phyloP scores from a whole-genome alignment of 1,140 invertebrate species.

The Drosophila chauvacae region DNA sequence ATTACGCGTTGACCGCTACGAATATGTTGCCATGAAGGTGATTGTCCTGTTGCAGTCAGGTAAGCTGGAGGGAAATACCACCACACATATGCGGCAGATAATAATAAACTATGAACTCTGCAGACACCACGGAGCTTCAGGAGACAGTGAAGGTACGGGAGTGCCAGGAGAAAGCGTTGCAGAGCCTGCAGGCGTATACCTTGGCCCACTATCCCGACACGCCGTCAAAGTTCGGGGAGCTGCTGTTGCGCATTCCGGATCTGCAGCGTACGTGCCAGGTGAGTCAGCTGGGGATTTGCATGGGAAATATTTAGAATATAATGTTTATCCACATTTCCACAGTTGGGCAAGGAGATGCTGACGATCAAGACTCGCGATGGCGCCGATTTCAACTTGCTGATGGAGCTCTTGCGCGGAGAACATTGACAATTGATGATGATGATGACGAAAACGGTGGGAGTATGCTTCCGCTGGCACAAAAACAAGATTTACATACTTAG shows the following conservation, averaged over 20 bases:
- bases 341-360: constrained; percentile 97
- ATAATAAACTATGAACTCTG: constrained; percentile 54
- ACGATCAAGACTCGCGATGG: constrained; percentile 93
- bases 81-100: neutral
- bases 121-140: constrained; percentile 95
- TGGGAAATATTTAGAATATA: neutral
- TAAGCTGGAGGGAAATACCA: constrained; percentile 80
- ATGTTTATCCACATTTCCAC: constrained; percentile 51
- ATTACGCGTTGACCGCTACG: constrained; percentile 96
- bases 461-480: constrained; percentile 39
- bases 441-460: constrained; percentile 1
- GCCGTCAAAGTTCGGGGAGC: constrained; percentile 97
- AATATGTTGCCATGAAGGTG: constrained; percentile 98
- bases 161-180: constrained; percentile 96
- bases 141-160: constrained; percentile 96
- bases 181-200: constrained; percentile 96
- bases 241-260: constrained; percentile 96
- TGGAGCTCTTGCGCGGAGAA: constrained; percentile 97
- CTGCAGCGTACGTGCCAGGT: constrained; percentile 97
- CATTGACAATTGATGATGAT: constrained; percentile 86
- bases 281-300: constrained; percentile 16
- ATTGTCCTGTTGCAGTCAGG: constrained; percentile 96
- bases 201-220: constrained; percentile 95
- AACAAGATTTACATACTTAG: constrained; percentile 71
- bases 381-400: constrained; percentile 96